phyloP scores from a whole-genome alignment of 2,888 invertebrate genomes.

The Diarsia rubi region DNA sequence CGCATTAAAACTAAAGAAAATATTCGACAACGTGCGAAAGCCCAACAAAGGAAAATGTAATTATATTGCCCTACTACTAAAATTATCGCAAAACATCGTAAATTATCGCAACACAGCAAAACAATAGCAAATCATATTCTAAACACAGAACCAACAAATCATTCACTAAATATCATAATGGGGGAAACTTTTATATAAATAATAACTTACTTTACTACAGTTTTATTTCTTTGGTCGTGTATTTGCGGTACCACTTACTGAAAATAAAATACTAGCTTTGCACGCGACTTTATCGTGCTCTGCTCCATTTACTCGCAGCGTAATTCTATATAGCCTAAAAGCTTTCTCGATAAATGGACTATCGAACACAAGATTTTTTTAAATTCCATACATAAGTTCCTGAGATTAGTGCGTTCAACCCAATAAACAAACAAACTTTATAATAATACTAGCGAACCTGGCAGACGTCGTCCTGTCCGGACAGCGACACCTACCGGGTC shows the following conservation, averaged over 20 bases:
- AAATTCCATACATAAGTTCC: too few relatives aligned
- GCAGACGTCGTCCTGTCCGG: too few relatives aligned
- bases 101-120: conserved; percentile 27
- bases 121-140: conserved; percentile 49
- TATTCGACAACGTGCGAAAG: neutral
- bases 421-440: too few relatives aligned
- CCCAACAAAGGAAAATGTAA: neutral
- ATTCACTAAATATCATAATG: conserved; percentile 52
- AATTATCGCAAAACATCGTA: conserved; percentile 24
- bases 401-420: too few relatives aligned
- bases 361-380: too few relatives aligned
- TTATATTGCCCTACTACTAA: neutral
- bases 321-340: too few relatives aligned
- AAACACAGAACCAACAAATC: conserved; percentile 56
- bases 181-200: conserved; percentile 62
- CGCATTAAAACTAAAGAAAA: neutral
- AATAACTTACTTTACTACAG: conserved; percentile 58
- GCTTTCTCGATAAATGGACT: too few relatives aligned
- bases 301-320: too few relatives aligned
- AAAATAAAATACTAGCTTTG: neutral
- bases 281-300: too few relatives aligned
- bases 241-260: conserved; percentile 42
- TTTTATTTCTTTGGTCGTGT: conserved; percentile 67
- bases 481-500: too few relatives aligned
- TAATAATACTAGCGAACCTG: too few relatives aligned